Conservation (phyloP, 2,888 invertebrate genomes). For the Congeria kusceri region DNA sequence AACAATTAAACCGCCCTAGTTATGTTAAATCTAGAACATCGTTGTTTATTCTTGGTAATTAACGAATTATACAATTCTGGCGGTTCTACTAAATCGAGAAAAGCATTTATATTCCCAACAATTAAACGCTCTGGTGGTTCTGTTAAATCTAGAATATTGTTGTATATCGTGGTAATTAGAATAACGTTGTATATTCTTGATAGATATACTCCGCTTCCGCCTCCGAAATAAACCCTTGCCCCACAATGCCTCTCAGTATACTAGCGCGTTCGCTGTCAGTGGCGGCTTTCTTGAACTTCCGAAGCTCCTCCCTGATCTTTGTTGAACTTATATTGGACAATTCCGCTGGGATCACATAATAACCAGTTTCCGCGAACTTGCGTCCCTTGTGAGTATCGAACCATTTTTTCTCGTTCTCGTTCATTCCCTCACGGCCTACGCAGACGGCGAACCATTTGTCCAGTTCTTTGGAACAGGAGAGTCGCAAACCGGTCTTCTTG, state of each 20-base stretch:
- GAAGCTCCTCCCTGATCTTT: slow-evolving; percentile 19
- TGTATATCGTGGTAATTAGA: neutral
- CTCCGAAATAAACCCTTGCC: slow-evolving; percentile 19
- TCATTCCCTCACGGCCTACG: slow-evolving; percentile 49
- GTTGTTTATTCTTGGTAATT: too few species aligned
- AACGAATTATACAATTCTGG: too few species aligned
- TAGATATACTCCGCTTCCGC: slow-evolving; percentile 38
- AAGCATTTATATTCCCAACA: too few species aligned
- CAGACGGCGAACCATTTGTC: slow-evolving; percentile 30
- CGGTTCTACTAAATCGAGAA: too few species aligned
- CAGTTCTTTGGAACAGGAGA: neutral
- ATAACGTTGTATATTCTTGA: neutral
- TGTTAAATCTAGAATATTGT: too few species aligned
- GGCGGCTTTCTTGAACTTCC: neutral
- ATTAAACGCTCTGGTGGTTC: too few species aligned
- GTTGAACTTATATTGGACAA: slow-evolving; percentile 58
- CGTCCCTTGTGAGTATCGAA: slow-evolving; percentile 9
- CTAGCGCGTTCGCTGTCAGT: slow-evolving; percentile 5
- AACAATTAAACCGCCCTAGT: too few species aligned
- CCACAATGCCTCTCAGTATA: slow-evolving; percentile 24
- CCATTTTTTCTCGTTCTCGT: slow-evolving; percentile 14
- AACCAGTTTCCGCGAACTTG: slow-evolving; percentile 4
- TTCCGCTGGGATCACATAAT: slow-evolving; percentile 43
- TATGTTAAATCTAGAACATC: too few species aligned
- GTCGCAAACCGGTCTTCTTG: slow-evolving; percentile 1